Evolutionary conservation across 1,140 invertebrate genomes (phyloP), one percentile per base, ranked within the genome.

Genomic region (Tetramorium simillimum): DNA sequence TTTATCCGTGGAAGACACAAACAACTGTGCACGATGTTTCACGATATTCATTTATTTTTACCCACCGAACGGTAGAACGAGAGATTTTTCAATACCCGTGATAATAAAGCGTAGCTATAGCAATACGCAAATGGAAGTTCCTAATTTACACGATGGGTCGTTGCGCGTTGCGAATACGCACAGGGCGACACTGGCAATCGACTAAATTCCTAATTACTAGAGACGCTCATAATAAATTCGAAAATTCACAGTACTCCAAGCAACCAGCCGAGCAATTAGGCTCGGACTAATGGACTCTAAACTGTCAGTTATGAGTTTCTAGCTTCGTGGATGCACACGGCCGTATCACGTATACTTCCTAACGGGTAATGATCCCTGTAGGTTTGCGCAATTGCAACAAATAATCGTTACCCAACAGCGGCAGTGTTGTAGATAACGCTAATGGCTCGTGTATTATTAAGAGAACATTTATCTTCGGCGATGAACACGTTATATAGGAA

Each of bases 211-310:
- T 75, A 75, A 84, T 84, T 75, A 46, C 53, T 33, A 75, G 53
- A 75, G 69, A 21, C 53, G 18, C 14, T 73, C 69, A 49, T 84
- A 49, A 84, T 84, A 84, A 84, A 75, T 84, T 62, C 24, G 40
- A 49, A 84, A 84, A 84, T 75, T 88, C 69, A 85, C 49, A 63
- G 56, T 84, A 33, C 53, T 53, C 16, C 77, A 49, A 16, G 37
- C 24, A 80, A 75, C 56, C 43, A 10, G 18, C 12, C 12, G n/a
- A 60, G 62, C 56, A 90, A 91, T 90, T 90, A 90, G 73, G 81
- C 24, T 67, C 62, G 37, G 24, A 69, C 84, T 90, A 91, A 91
- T 91, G 78, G 78, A 88, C 69, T 88, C 78, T 84, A 88, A 86
- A 82, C 87, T 60, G 89, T 86, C 84, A 86, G 62, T 88, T 84